Conservation (phyloP, 2,113 vertebrate species). For the Aegithalos caudatus region DNA sequence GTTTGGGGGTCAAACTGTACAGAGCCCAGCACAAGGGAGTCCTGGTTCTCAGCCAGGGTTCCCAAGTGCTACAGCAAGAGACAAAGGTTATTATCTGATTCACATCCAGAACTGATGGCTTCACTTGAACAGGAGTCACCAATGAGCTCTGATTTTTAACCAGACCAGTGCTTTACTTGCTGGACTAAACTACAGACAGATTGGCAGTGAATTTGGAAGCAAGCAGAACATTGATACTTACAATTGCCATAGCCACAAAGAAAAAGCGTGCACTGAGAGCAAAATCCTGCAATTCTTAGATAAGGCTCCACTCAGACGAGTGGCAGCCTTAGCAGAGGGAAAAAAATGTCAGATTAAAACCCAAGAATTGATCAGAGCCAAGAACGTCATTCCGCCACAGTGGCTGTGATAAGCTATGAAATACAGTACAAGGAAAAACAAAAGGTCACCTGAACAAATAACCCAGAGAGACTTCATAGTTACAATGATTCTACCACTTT, state of each 20-base stretch:
- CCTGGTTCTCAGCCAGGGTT: neutral
- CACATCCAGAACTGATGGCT: constrained; percentile 1
- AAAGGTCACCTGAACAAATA: constrained; percentile 64
- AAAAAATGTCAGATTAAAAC: neutral
- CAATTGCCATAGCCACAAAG: constrained; percentile 37
- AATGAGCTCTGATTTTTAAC: constrained; percentile 25
- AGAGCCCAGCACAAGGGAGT: neutral
- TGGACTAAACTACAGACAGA: constrained; percentile 24
- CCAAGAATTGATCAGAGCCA: constrained; percentile 22
- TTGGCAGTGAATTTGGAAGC: constrained; percentile 4
- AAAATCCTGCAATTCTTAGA: constrained; percentile 17
- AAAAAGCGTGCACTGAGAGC: constrained; percentile 24
- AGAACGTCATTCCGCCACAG: constrained; percentile 20
- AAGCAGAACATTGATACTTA: constrained; percentile 22
- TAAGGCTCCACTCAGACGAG: neutral
- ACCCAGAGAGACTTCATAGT: constrained; percentile 58
- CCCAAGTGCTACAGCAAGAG: neutral
- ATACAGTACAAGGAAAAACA: constrained; percentile 44
- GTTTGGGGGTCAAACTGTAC: constrained; percentile 10
- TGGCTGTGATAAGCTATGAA: constrained; percentile 7
- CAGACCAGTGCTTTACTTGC: constrained; percentile 9
- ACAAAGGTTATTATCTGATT: neutral
- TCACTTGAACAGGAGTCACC: constrained; percentile 36
- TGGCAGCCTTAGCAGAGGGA: neutral
- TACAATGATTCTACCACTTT: constrained; percentile 70